A percentile compares a stretch with the other conserved stretches of the same genome.
phyloP scores from a whole-genome alignment of 2,113 vertebrate species.

The Abramis brama region DNA sequence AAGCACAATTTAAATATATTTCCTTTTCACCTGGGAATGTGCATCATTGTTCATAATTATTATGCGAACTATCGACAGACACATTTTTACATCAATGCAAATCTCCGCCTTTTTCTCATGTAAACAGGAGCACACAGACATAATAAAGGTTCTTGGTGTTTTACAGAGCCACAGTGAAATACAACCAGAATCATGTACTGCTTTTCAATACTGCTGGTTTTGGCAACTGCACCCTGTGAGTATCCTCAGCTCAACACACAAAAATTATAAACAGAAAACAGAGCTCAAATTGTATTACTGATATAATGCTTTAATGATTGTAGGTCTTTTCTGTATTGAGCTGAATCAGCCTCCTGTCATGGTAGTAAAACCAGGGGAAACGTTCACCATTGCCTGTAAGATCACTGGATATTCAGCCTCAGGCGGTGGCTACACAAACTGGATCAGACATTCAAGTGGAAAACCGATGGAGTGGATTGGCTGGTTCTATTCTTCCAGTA shows the following conservation, averaged over 20 bases:
- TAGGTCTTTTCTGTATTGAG: conserved; percentile 39
- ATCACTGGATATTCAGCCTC: conserved; percentile 34
- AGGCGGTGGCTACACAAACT: conserved; percentile 20
- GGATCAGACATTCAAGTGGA: conserved; percentile 20
- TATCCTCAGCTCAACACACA: background rate
- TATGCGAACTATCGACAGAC: background rate
- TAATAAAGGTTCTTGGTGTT: background rate
- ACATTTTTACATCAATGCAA: background rate
- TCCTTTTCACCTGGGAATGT: no score
- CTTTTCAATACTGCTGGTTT: background rate
- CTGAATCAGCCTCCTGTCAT: conserved; percentile 30
- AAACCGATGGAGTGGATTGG: conserved; percentile 25
- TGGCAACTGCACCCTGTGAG: background rate
- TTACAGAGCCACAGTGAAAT: background rate
- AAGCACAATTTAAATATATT: no score
- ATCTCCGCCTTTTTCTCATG: background rate
- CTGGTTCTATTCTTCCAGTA: background rate
- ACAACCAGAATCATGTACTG: background rate
- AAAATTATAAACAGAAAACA: background rate
- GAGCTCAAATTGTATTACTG: background rate
- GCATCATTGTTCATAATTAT: background rate
- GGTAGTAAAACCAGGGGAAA: conserved; percentile 21
- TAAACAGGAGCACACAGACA: background rate
- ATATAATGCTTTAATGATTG: background rate
- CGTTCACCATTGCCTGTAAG: conserved; percentile 22